These are phyloP conservation scores for Coenobita brevimanus DNA, from an alignment of 1,140 invertebrate genomes.

Conservation along the genomic window DNA sequence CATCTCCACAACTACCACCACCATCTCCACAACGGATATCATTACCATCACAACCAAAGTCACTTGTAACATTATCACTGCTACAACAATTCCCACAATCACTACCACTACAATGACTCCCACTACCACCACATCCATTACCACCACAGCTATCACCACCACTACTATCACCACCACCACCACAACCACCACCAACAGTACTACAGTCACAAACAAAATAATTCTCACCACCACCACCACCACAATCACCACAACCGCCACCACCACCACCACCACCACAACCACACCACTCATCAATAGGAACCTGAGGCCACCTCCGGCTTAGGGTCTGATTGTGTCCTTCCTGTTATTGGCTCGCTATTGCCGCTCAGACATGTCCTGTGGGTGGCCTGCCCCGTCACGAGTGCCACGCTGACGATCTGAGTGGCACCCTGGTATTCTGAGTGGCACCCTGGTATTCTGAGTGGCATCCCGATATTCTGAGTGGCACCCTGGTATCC, in stretches of 20 bases:
- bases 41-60: constrained; percentile 1
- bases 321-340: constrained; percentile 23
- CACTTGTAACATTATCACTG: not conserved
- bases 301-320: not conserved
- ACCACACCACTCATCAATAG: no score
- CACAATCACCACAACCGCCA: constrained; percentile 1
- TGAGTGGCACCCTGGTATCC: no score
- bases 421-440: no score
- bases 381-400: not conserved
- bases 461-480: no score
- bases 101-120: not conserved
- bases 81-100: not conserved
- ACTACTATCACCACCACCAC: constrained; percentile 8
- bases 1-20: not conserved
- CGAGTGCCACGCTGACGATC: no score
- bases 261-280: not conserved
- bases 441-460: no score
- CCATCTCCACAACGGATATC: not conserved
- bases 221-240: not conserved
- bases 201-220: no score
- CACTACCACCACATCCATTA: not conserved
- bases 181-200: not conserved
- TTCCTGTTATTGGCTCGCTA: constrained; percentile 40
- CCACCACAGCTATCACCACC: not conserved
- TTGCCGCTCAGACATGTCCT: not conserved